Percentiles rank a stretch among this genome's conserved stretches.
phyloP scores from a whole-genome alignment of 2,888 invertebrate species.

The Philereme vetulata region DNA sequence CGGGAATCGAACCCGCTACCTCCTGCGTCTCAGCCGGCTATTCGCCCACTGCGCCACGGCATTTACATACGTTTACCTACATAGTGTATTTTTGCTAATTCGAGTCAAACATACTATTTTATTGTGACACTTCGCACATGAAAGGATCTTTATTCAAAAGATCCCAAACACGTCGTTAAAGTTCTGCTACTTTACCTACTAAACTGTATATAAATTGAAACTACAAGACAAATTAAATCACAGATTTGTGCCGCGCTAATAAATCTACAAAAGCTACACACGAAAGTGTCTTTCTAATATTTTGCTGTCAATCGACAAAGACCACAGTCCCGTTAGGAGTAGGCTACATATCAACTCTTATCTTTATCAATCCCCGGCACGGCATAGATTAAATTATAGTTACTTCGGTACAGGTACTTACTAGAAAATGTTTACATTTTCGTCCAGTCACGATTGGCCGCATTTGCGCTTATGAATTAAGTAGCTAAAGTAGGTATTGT shows the following conservation, averaged over 20 bases:
- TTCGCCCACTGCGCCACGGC: too few relatives aligned
- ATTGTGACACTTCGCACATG: too few relatives aligned
- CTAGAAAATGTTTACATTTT: conserved; percentile 53
- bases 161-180: too few relatives aligned
- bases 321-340: conserved; percentile 58
- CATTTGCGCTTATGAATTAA: conserved; percentile 57
- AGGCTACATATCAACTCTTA: conserved; percentile 50
- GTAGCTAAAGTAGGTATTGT: conserved; percentile 41
- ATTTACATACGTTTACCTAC: too few relatives aligned
- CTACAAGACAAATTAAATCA: neutral
- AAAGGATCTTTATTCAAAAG: too few relatives aligned
- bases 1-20: too few relatives aligned
- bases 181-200: neutral
- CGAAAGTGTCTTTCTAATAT: conserved; percentile 22
- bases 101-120: too few relatives aligned
- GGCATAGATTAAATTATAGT: conserved; percentile 24
- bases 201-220: neutral
- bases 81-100: too few relatives aligned
- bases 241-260: conserved; percentile 9
- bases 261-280: conserved; percentile 22
- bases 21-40: too few relatives aligned
- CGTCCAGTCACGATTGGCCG: conserved; percentile 68
- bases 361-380: conserved; percentile 54
- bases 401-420: conserved; percentile 13
- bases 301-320: conserved; percentile 51